Conservation (phyloP, 35 echinoderm and acorn worm genomes). For the Heliocidaris tuberculata region DNA sequence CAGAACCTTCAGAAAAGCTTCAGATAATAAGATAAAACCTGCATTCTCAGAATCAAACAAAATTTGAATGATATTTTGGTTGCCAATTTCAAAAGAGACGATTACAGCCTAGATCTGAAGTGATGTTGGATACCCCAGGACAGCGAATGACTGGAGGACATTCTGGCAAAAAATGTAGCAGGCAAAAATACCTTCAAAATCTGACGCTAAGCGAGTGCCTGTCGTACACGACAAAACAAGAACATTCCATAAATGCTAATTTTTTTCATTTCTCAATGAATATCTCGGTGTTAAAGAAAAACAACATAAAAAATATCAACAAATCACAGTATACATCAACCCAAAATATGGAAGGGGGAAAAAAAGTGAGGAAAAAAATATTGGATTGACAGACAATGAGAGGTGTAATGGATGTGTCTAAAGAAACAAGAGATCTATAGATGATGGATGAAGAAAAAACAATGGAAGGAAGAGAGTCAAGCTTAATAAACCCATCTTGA, state of each 20-base stretch:
- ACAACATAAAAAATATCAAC: background rate
- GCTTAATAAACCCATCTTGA: conserved; percentile 32
- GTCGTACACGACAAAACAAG: conserved; percentile 46
- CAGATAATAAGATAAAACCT: no score
- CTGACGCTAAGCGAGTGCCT: conserved; percentile 50
- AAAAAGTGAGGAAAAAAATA: background rate
- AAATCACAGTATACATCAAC: background rate
- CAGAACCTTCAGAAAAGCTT: background rate
- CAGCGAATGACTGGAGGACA: background rate
- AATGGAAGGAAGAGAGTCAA: background rate
- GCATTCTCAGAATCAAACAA: background rate
- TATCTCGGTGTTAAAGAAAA: conserved; percentile 38
- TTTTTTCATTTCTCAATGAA: background rate
- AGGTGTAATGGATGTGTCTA: conserved; percentile 1
- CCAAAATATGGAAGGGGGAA: background rate
- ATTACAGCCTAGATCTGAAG: background rate
- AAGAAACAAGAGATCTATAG: background rate
- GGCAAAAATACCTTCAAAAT: conserved; percentile 56
- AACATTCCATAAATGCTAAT: conserved; percentile 43
- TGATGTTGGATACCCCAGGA: background rate
- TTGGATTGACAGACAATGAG: background rate
- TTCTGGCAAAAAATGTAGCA: conserved; percentile 46
- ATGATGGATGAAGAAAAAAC: conserved; percentile 7
- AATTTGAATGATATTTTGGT: background rate
- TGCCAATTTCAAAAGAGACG: background rate